These are phyloP conservation scores for Linyphia triangularis DNA, from an alignment of 2,888 invertebrate species.

Conservation along the genomic window DNA sequence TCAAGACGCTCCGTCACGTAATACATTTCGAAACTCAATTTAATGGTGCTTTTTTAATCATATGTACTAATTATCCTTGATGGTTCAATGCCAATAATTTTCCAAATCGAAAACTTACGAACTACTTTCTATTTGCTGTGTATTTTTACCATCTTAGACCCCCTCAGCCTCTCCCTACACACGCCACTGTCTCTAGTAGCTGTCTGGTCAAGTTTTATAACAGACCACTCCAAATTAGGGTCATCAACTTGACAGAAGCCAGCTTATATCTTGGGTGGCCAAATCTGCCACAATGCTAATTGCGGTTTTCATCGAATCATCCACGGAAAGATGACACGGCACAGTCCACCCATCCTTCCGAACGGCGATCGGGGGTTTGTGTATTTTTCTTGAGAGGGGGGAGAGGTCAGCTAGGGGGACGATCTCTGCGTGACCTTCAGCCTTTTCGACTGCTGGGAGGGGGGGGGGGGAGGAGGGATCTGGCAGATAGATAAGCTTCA, in stretches of 20 bases:
- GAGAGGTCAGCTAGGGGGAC: constrained; percentile 19
- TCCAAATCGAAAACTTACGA: too few relatives aligned
- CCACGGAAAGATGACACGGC: background rate
- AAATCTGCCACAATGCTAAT: background rate
- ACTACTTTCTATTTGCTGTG: too few relatives aligned
- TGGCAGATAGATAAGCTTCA: constrained; percentile 31
- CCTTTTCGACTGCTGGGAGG: background rate
- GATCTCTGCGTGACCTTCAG: constrained; percentile 35
- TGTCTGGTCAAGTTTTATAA: too few relatives aligned
- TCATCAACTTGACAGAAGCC: background rate
- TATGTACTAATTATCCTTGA: too few relatives aligned
- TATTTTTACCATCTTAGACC: too few relatives aligned
- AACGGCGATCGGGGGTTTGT: background rate
- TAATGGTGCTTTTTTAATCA: too few relatives aligned
- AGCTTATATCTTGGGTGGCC: background rate
- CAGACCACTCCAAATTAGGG: background rate
- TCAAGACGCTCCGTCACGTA: too few relatives aligned
- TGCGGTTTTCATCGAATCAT: background rate
- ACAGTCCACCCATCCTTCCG: background rate
- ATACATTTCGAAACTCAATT: too few relatives aligned
- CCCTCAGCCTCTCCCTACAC: too few relatives aligned
- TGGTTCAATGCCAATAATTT: too few relatives aligned
- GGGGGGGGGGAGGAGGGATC: constrained; percentile 1
- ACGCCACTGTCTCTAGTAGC: too few relatives aligned
- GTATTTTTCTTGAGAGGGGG: background rate